Percentiles rank a stretch among this genome's conserved stretches.
Conservation (phyloP, 2,888 invertebrate species). For the Parascotia fuliginaria region DNA sequence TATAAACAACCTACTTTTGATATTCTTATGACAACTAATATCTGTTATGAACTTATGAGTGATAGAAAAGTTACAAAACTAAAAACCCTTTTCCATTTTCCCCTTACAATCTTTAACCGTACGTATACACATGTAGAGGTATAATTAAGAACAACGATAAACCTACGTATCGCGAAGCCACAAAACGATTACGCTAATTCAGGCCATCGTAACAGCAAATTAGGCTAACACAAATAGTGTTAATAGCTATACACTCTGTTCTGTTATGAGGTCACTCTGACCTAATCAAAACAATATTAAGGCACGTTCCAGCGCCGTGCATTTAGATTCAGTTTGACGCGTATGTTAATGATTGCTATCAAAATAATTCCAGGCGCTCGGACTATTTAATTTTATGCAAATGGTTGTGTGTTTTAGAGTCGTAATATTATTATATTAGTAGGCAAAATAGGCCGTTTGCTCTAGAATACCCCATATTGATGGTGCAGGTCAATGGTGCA, state of each 20-base stretch:
- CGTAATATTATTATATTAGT: no score
- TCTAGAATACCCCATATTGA: no score
- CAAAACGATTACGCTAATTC: conserved; percentile 39
- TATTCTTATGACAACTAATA: no score
- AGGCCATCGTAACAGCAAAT: conserved; percentile 37
- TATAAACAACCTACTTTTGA: no score
- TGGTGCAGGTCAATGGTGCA: no score
- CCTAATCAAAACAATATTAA: conserved; percentile 28
- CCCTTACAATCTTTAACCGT: background rate
- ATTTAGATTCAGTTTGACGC: background rate
- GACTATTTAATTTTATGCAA: background rate
- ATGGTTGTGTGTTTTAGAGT: background rate
- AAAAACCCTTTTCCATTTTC: no score
- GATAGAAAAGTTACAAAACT: no score
- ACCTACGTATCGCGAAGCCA: conserved; percentile 10
- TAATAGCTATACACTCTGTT: conserved; percentile 24
- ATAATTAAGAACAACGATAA: conserved; percentile 1
- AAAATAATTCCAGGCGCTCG: background rate
- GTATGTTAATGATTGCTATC: background rate
- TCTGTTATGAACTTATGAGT: no score
- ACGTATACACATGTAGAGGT: background rate
- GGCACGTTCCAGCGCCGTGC: no score
- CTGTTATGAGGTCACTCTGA: conserved; percentile 28
- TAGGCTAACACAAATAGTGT: conserved; percentile 31
- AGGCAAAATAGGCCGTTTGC: no score